Evolutionary conservation across 2,797 vertebrate species (phyloP).

Genomic region (Sebastes hubbsi): DNA sequence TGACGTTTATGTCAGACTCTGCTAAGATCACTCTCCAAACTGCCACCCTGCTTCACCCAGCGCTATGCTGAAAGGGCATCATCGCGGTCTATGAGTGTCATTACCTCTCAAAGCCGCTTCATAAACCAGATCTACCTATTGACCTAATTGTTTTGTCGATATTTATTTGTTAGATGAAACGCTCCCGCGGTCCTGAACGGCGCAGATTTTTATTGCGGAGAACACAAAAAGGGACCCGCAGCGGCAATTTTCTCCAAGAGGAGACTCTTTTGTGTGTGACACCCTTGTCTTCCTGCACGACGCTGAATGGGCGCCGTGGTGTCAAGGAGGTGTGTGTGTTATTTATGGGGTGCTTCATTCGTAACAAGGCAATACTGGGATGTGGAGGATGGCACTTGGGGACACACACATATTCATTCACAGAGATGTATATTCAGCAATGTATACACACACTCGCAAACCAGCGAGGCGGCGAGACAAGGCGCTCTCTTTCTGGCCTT

Average conservation of each 20-base stretch:
- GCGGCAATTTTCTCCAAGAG: background rate
- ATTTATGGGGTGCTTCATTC: conserved; percentile 19
- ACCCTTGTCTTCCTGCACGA: conserved; percentile 18
- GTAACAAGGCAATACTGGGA: background rate
- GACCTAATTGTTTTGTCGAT: conserved; percentile 32
- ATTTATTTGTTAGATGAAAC: background rate
- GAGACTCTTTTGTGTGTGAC: conserved; percentile 6
- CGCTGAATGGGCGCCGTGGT: background rate
- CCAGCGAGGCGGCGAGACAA: background rate
- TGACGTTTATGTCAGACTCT: background rate
- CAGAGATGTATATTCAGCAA: background rate
- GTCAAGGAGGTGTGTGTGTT: conserved; percentile 4
- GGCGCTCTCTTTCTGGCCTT: background rate
- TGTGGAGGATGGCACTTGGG: conserved; percentile 7
- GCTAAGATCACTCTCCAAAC: background rate
- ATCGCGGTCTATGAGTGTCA: conserved; percentile 2
- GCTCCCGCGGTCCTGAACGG: too few species aligned
- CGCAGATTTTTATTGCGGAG: too few species aligned
- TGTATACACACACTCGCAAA: background rate
- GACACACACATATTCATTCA: background rate
- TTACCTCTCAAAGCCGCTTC: conserved; percentile 31
- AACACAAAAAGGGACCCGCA: too few species aligned
- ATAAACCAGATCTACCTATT: conserved; percentile 2
- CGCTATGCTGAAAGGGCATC: background rate
- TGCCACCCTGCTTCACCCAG: background rate